These are phyloP conservation scores for Pantherophis alleghaniensis DNA, from an alignment of 2,797 vertebrate genomes.

Conservation along the genomic window DNA sequence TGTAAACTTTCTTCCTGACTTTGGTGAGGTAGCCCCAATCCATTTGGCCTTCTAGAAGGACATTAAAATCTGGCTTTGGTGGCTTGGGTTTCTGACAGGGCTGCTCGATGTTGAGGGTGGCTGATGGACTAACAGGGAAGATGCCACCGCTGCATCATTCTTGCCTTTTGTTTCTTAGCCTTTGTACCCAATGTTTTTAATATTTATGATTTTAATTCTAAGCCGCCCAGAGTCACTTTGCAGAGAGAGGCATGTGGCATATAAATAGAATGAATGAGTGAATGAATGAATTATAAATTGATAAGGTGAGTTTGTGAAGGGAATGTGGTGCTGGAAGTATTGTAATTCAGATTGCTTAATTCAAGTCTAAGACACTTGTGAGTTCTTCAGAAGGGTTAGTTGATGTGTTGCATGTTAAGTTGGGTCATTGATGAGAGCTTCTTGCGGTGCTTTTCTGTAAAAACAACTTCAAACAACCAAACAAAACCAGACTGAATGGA, in stretches of 20 bases:
- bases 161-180: background rate
- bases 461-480: background rate
- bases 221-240: background rate
- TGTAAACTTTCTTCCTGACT: background rate
- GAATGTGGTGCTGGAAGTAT: background rate
- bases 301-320: background rate
- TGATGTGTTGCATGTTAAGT: background rate
- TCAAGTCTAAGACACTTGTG: constrained; percentile 1
- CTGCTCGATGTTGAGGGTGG: background rate
- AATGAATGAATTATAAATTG: background rate
- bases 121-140: background rate
- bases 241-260: background rate
- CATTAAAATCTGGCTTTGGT: background rate
- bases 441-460: background rate
- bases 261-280: background rate
- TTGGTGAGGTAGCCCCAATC: background rate
- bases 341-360: background rate
- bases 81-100: background rate
- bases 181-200: background rate
- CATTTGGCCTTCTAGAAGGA: background rate
- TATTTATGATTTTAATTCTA: background rate
- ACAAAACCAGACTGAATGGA: background rate
- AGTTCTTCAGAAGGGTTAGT: background rate
- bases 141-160: no score
- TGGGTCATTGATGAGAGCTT: background rate